Conservation (phyloP, 2,888 invertebrate species). For the Brachypalpus laphriformis region DNA sequence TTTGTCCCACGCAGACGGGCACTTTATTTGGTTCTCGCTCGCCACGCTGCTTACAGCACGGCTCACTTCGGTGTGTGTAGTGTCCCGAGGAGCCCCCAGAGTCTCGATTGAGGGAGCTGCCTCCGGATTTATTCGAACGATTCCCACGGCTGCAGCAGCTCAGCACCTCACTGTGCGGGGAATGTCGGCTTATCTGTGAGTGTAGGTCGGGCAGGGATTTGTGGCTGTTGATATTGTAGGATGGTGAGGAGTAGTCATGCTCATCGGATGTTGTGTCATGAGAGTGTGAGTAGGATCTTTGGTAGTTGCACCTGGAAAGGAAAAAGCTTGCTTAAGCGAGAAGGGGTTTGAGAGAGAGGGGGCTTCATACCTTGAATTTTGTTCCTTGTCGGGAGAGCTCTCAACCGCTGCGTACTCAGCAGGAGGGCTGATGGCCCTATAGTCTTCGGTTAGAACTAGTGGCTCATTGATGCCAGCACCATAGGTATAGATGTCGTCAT, state of each 20-base stretch:
- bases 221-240: slow-evolving; percentile 87
- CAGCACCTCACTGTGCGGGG: slow-evolving; percentile 82
- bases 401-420: slow-evolving; percentile 86
- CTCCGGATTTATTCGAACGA: slow-evolving; percentile 84
- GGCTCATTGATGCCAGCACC: slow-evolving; percentile 79
- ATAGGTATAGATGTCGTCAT: slow-evolving; percentile 80
- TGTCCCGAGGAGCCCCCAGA: slow-evolving; percentile 93
- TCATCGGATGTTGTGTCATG: slow-evolving; percentile 85
- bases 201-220: slow-evolving; percentile 92
- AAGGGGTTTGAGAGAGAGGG: neutral
- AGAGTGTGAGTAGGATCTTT: slow-evolving; percentile 86
- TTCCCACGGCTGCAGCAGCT: slow-evolving; percentile 83
- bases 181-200: slow-evolving; percentile 84
- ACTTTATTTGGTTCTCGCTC: slow-evolving; percentile 75
- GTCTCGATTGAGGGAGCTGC: slow-evolving; percentile 89
- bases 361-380: slow-evolving; percentile 78
- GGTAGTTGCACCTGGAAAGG: slow-evolving; percentile 81
- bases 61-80: slow-evolving; percentile 92
- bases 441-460: slow-evolving; percentile 83
- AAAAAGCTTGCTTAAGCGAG: no score
- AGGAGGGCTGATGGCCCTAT: slow-evolving; percentile 87
- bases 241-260: slow-evolving; percentile 80
- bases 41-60: slow-evolving; percentile 83
- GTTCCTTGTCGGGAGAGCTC: slow-evolving; percentile 79
- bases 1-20: slow-evolving; percentile 75